Evolutionary conservation across 2,888 invertebrate species (phyloP), one percentile per base, ranked within the genome.

Genomic region (Portevinia maculata): DNA sequence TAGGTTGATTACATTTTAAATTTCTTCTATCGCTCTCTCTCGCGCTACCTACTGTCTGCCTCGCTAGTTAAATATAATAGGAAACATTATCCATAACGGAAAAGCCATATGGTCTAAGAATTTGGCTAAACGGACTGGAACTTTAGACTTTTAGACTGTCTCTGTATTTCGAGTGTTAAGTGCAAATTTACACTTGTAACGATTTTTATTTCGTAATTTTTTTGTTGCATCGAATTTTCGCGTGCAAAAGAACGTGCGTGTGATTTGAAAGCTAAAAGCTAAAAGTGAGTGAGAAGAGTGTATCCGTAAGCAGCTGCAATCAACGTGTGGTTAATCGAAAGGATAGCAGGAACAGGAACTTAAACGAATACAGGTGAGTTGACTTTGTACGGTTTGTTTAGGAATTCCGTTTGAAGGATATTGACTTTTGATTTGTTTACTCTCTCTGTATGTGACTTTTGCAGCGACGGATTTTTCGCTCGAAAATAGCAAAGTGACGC

Each of bases 311-410:
- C 11, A 37, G 6, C 21, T 17, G 8, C 21, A 46, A 46, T 28
- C 28, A 62, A 53, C 53, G 71, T 73, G 73, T 65, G 73, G 55
- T 79, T 79, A 73, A 73, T 39, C 53, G 59, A 67, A 79, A 75
- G 75, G 79, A 79, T 79, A 75, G 44, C 48, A 67, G 75, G 69
- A 57, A 75, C 52, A 67, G 75, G 69, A 57, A 75, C 52, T 19
- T 30, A 53, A 65, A 57, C 53, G 19, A 55, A 59, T 41, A 19
- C 30, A 59, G 30, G 44, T 41, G 19, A 73, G 79, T 65, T 67
- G 53, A 62, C 17, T 30, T 30, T 13, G 60, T 60, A 32, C 46
- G 24, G 13, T 32, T 28, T 52, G 60, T 55, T 46, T 39, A 70
- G 69, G 70, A 76, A 76, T 76, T 69, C 53, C 60, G 37, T 69